Evolutionary conservation across 2,888 invertebrate genomes (phyloP), one percentile per base, ranked within the genome.

Genomic region (Rhagium mordax): DNA sequence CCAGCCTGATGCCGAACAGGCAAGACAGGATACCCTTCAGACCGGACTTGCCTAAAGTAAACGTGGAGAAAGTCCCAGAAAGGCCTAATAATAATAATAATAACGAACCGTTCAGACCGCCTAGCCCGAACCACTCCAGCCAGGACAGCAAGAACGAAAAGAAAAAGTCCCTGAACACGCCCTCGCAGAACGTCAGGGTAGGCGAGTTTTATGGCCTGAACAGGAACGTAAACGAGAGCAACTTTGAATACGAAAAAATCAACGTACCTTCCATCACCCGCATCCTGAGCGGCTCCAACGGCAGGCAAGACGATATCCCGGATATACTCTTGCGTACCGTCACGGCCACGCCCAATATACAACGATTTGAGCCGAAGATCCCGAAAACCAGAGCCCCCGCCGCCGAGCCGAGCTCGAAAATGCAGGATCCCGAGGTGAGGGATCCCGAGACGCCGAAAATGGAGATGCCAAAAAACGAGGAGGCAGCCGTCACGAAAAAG

Each of bases 251-350:
- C 79, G 88, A 88, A 62, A 87, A 87, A 72, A 84, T 81, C 7
- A 85, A 85, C 85, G 93, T 95, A 81, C 95, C 96, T 2, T 94
- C 95, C 78, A 96, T 96, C 79, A 94, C 95, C 2, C 90, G 96
- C 69, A 96, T 96, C 82, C 88, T 96, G 21, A 95, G 95, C 62
- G 96, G 96, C 0, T 95, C 95, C 64, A 96, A 95, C 85, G 96
- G 96, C 0, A 90, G 95, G 29, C 95, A 94, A 81, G 94, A 95
- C 78, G 94, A 94, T 81, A 93, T 95, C 67, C 94, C 95, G 0
- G 95, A 95, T 76, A 94, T 95, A 53, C 88, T 95, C 0, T 87
- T 95, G 21, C 90, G 93, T 74, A 92, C 93, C 0, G 93, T 93
- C 41, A 93, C 94, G 0, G 86, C 88, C 15, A 89, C 90, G 1